phyloP scores from a whole-genome alignment of 2,113 vertebrate species.

The Limnothrissa miodon region DNA sequence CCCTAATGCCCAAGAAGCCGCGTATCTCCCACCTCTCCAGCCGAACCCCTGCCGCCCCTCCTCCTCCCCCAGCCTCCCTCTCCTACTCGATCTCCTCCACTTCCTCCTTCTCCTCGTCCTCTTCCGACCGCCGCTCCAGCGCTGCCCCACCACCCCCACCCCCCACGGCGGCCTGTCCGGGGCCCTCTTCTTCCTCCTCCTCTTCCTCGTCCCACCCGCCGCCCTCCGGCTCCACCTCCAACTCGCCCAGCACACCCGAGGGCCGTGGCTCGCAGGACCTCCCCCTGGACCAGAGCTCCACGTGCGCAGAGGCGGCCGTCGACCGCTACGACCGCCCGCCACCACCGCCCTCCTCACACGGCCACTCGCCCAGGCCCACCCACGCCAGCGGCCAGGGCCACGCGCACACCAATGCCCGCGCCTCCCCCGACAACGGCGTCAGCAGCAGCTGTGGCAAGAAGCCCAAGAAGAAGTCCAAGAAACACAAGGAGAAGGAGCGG shows the following conservation, averaged over 20 bases:
- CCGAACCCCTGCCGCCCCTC: constrained; percentile 59
- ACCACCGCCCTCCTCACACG: constrained; percentile 54
- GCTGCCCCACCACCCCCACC: constrained; percentile 42
- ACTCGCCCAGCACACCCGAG: constrained; percentile 83
- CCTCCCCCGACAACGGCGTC: constrained; percentile 56
- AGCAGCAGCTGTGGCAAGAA: constrained; percentile 70
- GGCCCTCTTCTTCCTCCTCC: not conserved
- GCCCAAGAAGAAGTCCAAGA: constrained; percentile 81
- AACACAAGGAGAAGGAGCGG: constrained; percentile 78
- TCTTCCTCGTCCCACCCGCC: constrained; percentile 55
- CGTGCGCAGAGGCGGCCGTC: constrained; percentile 71
- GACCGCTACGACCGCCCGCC: constrained; percentile 62
- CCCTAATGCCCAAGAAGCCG: constrained; percentile 81
- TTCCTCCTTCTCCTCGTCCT: constrained; percentile 51
- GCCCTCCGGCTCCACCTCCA: constrained; percentile 76
- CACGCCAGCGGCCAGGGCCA: not conserved
- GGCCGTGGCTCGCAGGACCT: constrained; percentile 82
- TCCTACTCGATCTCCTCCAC: constrained; percentile 45
- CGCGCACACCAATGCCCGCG: constrained; percentile 58
- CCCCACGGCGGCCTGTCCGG: constrained; percentile 54
- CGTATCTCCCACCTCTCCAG: constrained; percentile 80
- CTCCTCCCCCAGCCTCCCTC: constrained; percentile 48
- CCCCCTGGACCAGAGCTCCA: constrained; percentile 73
- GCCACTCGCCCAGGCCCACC: constrained; percentile 56
- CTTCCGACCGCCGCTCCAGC: constrained; percentile 59